Evolutionary conservation across 2,113 vertebrate species (phyloP).

Genomic region (Piliocolobus tephrosceles): DNA sequence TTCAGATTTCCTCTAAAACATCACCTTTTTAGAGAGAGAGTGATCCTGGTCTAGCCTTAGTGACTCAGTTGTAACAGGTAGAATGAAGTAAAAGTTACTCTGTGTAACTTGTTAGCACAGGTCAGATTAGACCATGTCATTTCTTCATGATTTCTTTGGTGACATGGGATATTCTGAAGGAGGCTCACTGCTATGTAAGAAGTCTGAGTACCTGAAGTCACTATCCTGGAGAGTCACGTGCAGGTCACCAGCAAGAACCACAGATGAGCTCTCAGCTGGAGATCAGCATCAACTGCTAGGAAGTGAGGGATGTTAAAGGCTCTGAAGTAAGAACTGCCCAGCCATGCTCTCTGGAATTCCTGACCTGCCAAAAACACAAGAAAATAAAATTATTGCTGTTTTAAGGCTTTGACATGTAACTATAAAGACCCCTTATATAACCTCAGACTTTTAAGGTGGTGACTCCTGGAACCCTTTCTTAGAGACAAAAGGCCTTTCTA

Average conservation of each 20-base stretch:
- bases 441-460: background rate
- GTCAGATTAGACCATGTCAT: background rate
- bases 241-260: background rate
- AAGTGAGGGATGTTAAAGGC: background rate
- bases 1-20: background rate
- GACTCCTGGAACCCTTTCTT: background rate
- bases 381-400: background rate
- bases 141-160: background rate
- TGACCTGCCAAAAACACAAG: background rate
- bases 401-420: background rate
- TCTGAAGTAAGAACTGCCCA: background rate
- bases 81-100: background rate
- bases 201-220: background rate
- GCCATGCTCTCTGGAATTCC: background rate
- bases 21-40: background rate
- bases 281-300: background rate
- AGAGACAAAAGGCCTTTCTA: background rate
- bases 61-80: background rate
- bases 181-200: background rate
- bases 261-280: background rate
- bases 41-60: background rate
- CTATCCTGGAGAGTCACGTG: background rate
- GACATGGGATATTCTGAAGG: background rate
- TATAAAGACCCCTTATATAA: background rate
- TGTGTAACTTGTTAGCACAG: background rate